Conservation (phyloP, 2,888 invertebrate species). For the Tipula vernalis region DNA sequence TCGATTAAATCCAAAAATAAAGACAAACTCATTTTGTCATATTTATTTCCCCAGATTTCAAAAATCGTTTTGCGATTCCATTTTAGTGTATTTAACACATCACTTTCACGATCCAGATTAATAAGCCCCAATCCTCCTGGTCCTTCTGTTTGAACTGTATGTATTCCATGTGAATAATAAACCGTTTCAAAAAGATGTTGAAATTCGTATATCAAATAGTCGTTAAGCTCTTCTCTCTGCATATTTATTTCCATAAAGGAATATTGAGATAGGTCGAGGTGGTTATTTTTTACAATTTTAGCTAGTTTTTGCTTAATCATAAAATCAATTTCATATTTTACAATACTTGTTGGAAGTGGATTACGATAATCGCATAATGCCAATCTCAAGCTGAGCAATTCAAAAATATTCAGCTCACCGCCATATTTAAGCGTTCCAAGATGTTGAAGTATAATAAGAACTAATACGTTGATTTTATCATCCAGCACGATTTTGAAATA, state of each 20-base stretch:
- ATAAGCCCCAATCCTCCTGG: background rate
- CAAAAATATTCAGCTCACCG: background rate
- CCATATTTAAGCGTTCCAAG: background rate
- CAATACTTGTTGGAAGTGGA: background rate
- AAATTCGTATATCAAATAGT: background rate
- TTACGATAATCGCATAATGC: background rate
- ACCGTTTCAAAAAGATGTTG: background rate
- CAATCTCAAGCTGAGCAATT: background rate
- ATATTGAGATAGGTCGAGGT: background rate
- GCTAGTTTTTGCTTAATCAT: background rate
- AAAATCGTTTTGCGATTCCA: too few relatives aligned
- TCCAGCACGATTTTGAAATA: background rate
- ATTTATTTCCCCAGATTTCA: background rate
- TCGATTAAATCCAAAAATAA: background rate
- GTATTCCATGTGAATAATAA: background rate
- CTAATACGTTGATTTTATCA: background rate
- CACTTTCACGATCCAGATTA: background rate
- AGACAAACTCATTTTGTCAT: background rate
- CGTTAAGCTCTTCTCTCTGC: background rate
- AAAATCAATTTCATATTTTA: background rate
- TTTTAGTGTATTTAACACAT: background rate
- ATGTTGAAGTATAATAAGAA: background rate
- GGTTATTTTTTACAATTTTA: background rate
- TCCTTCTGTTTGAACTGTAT: too few relatives aligned
- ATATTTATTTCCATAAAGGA: background rate